Percentiles rank a stretch among this genome's conserved stretches.
These are phyloP conservation scores for Cryptotermes secundus DNA, from an alignment of 1,140 invertebrate genomes.

Conservation along the genomic window DNA sequence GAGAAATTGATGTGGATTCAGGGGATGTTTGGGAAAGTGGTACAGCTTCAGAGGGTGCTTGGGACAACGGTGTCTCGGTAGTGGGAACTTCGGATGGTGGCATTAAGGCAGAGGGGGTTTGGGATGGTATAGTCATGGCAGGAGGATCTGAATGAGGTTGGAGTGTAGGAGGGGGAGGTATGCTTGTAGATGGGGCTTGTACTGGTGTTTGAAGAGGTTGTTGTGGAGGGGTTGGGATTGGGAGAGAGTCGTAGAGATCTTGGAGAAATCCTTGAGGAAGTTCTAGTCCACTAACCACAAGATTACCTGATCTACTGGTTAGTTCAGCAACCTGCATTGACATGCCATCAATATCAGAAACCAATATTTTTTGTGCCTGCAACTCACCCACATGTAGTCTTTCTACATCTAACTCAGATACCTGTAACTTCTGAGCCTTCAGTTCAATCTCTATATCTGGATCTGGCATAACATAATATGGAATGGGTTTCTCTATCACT, in stretches of 20 bases:
- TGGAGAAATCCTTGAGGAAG: slow-evolving; percentile 62
- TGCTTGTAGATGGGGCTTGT: not conserved
- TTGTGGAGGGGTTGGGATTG: not conserved
- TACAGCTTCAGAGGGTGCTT: not conserved
- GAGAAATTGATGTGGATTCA: not conserved
- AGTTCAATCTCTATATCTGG: slow-evolving; percentile 43
- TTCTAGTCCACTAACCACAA: slow-evolving; percentile 63
- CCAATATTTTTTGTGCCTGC: slow-evolving; percentile 72
- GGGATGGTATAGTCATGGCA: too few relatives aligned
- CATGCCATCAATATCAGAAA: slow-evolving; percentile 74
- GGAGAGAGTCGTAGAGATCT: slow-evolving; percentile 48
- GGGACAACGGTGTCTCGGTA: not conserved
- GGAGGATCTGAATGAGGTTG: not conserved
- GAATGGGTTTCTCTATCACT: slow-evolving; percentile 40
- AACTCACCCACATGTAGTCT: slow-evolving; percentile 71
- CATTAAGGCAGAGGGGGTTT: not conserved
- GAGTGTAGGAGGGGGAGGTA: not conserved
- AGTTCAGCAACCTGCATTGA: slow-evolving; percentile 67
- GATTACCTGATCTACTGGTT: slow-evolving; percentile 61
- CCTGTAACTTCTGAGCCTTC: slow-evolving; percentile 60
- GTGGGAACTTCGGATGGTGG: not conserved
- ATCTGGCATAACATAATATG: slow-evolving; percentile 40
- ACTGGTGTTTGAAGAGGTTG: not conserved
- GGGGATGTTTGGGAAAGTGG: not conserved
- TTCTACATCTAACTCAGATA: slow-evolving; percentile 74